phyloP scores from a whole-genome alignment of 2,113 vertebrate species.

The Cairina moschata region DNA sequence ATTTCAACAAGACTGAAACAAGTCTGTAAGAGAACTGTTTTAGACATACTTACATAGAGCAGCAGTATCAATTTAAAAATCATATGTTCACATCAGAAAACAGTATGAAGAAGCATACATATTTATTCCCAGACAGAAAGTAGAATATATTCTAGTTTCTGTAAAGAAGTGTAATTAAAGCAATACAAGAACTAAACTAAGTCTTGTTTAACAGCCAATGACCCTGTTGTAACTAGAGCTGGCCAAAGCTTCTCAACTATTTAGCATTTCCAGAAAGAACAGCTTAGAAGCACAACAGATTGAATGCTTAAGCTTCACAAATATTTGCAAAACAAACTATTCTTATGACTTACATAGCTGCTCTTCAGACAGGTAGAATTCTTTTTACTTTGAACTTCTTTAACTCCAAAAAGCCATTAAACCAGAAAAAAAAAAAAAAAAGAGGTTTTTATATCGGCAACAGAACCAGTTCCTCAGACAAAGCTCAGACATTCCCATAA shows the following conservation, averaged over 20 bases:
- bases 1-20: neutral
- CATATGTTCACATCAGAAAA: neutral
- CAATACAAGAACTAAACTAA: neutral
- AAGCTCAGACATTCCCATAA: neutral
- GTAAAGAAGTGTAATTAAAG: neutral
- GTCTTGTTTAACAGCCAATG: neutral
- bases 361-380: neutral
- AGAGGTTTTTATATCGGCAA: too few relatives aligned
- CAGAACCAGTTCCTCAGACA: too few relatives aligned
- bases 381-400: too few relatives aligned
- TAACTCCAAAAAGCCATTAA: neutral
- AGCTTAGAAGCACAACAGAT: neutral
- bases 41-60: neutral
- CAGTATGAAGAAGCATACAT: neutral
- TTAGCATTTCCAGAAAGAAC: neutral
- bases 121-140: neutral
- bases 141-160: neutral
- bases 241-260: neutral
- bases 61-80: neutral
- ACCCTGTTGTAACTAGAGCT: neutral
- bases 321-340: neutral
- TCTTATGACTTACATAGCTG: neutral
- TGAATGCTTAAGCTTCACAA: neutral
- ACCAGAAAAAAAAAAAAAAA: neutral
- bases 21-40: neutral